A percentile compares a stretch with the other conserved stretches of the same genome.
Conservation (phyloP, 2,113 vertebrate species). For the Dascyllus trimaculatus region DNA sequence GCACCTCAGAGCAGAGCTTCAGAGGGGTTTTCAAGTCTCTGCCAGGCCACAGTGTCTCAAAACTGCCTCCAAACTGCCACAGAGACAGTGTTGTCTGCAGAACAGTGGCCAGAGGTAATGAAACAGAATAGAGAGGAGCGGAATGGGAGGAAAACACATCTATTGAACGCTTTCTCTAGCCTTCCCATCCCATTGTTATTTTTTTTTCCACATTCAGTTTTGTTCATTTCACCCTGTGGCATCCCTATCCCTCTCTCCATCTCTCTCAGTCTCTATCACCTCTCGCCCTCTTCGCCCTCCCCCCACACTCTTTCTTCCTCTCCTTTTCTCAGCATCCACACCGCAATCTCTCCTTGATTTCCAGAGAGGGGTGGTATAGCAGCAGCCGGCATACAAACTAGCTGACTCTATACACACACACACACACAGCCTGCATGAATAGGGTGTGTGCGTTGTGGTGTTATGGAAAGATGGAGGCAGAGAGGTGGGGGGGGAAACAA, state of each 20-base stretch:
- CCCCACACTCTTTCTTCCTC: slow-evolving; percentile 21
- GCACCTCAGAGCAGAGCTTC: slow-evolving; percentile 52
- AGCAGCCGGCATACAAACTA: slow-evolving; percentile 79
- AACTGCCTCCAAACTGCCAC: slow-evolving; percentile 37
- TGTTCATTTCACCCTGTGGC: slow-evolving; percentile 60
- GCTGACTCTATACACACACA: slow-evolving; percentile 72
- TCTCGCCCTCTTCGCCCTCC: slow-evolving; percentile 38
- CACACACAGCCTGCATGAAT: slow-evolving; percentile 26
- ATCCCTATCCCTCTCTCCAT: slow-evolving; percentile 45
- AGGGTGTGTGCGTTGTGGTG: slow-evolving; percentile 32
- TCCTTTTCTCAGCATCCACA: slow-evolving; percentile 55
- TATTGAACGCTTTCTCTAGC: slow-evolving; percentile 37
- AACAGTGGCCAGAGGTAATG: slow-evolving; percentile 62
- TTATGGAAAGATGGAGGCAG: slow-evolving; percentile 46
- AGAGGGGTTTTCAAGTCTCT: slow-evolving; percentile 54
- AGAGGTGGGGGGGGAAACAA: slow-evolving; percentile 31
- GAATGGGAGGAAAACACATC: slow-evolving; percentile 50
- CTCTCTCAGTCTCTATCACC: slow-evolving; percentile 52
- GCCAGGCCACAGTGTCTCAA: slow-evolving; percentile 57
- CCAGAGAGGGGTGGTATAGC: slow-evolving; percentile 66
- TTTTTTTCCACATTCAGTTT: slow-evolving; percentile 30
- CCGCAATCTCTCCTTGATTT: slow-evolving; percentile 73
- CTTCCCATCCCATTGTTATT: slow-evolving; percentile 45
- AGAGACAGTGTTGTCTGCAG: slow-evolving; percentile 51
- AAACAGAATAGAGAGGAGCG: slow-evolving; percentile 53